These are phyloP conservation scores for Geodia barretti DNA, from an alignment of 37 sponge, comb jelly and placozoan species.

Conservation along the genomic window DNA sequence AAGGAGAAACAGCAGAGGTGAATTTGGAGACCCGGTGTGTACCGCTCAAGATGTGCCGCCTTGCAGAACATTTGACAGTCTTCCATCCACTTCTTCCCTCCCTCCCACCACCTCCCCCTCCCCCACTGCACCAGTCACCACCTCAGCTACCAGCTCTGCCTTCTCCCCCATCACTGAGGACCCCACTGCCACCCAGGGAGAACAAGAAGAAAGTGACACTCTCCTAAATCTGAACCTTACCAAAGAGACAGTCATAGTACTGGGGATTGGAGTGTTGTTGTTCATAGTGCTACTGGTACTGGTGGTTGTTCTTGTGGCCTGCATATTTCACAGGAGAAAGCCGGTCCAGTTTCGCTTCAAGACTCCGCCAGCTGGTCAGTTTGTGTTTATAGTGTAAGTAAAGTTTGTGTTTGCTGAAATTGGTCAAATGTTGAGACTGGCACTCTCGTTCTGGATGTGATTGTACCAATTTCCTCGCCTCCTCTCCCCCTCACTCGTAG, in stretches of 20 bases:
- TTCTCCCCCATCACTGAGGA: not conserved
- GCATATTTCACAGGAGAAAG: slow-evolving; percentile 15
- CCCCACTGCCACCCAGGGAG: not conserved
- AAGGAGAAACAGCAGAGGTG: too few species aligned
- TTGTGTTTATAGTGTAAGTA: too few species aligned
- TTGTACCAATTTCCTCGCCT: too few species aligned
- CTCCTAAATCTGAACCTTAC: not conserved
- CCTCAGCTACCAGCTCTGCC: not conserved
- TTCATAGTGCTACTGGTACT: slow-evolving; percentile 30
- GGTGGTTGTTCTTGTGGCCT: slow-evolving; percentile 27
- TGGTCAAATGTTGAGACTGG: too few species aligned
- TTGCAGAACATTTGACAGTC: too few species aligned
- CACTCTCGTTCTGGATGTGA: too few species aligned
- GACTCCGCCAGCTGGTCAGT: not conserved
- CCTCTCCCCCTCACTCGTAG: too few species aligned
- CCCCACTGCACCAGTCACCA: not conserved
- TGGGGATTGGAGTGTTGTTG: slow-evolving; percentile 13
- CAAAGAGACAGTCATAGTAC: not conserved
- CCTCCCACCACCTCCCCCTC: too few species aligned
- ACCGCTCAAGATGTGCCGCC: too few species aligned
- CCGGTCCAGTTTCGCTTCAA: not conserved
- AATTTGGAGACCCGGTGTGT: too few species aligned
- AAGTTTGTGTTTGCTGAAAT: too few species aligned
- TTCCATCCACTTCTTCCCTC: not conserved
- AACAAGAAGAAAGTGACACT: not conserved